Evolutionary conservation across 2,797 vertebrate species (phyloP), one percentile per base, ranked within the genome.

Genomic region (Hypotaenidia philippensis): DNA sequence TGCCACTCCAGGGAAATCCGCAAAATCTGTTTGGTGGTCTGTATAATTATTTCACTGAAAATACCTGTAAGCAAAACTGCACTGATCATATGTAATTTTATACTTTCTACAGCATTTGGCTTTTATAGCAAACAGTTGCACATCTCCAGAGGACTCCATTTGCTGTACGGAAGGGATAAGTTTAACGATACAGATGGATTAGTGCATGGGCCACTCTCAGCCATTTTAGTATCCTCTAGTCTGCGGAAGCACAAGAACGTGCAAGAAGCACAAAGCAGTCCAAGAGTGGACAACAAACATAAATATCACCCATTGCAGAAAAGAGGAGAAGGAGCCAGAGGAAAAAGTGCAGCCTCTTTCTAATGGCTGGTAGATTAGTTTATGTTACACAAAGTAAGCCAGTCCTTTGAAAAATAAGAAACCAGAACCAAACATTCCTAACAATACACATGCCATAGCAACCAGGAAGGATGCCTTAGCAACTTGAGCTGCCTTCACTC

Each of bases 41-140:
- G 22, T 76, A 40, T 72, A 72, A 40, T 84, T 7, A 38, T 89
- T 68, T 85, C 85, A 77, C 77, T 90, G 77, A 68, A 90, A 94
- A 80, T 71, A 90, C 68, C 83, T 90, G 17, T 25, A 25, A 83
- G 50, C 26, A 84, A 60, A 89, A 55, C 72, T 61, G 52, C 27
- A 41, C 44, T 45, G 56, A 68, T 93, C 25, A 5, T 75, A 57
- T 13, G 9, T 60, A 53, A 78, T 86, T 91, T 69, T 84, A 34
- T 56, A 25, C 27, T 89, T 95, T 72, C 68, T 75, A 70, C 93
- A 89, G 65, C 27, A 47, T 94, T 90, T 65, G 16, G 44, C 93
- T 93, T 92, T 95, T 91, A 61, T 63, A 65, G 72, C 74, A 57
- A 64, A 83, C 23, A 72, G 18, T 95, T 96, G n/a, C 57, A 41